phyloP scores from a whole-genome alignment of 2,888 invertebrate genomes.

The Aromia moschata region DNA sequence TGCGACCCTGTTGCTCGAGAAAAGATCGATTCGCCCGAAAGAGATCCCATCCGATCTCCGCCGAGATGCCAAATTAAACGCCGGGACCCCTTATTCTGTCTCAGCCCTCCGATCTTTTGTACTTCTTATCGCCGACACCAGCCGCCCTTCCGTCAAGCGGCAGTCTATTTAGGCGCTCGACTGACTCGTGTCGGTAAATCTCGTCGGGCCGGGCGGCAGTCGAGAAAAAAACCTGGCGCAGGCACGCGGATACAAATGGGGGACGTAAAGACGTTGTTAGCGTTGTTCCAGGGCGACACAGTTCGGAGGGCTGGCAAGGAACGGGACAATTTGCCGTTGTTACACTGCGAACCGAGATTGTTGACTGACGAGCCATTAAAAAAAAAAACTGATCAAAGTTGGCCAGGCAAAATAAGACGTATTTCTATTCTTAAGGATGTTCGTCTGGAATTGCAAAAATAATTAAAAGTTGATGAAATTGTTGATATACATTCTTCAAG shows the following conservation, averaged over 20 bases:
- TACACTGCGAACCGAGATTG: no score
- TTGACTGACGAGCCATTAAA: no score
- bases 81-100: constrained; percentile 14
- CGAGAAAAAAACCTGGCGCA: not conserved
- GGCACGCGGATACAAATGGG: not conserved
- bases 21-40: not conserved
- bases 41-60: not conserved
- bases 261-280: constrained; percentile 9
- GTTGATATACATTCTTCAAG: no score
- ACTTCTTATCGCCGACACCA: constrained; percentile 14
- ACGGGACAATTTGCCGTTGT: no score
- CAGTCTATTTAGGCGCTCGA: constrained; percentile 14
- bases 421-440: no score
- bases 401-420: no score
- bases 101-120: constrained; percentile 13
- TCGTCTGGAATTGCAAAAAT: no score
- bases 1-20: not conserved
- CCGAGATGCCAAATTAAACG: constrained; percentile 11
- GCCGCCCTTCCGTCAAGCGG: constrained; percentile 18
- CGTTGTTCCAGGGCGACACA: constrained; percentile 10
- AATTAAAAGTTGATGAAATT: no score
- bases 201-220: not conserved
- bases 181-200: not conserved
- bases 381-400: no score
- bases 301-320: constrained; percentile 4